Conservation (phyloP, 1,140 invertebrate species). For the Mizuhopecten yessoensis region DNA sequence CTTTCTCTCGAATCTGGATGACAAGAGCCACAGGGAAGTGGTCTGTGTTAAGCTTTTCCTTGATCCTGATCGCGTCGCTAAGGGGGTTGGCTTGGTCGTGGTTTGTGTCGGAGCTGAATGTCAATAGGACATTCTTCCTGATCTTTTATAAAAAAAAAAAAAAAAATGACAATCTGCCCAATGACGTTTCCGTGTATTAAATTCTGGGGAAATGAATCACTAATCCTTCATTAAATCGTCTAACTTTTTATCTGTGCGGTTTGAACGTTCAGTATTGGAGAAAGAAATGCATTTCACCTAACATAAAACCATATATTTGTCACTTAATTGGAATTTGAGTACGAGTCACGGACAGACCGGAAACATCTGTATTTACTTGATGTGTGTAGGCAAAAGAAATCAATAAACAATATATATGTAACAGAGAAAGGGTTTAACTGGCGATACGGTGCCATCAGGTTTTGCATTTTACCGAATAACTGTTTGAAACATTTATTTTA, state of each 20-base stretch:
- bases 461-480: neutral
- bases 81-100: no score
- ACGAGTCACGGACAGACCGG: neutral
- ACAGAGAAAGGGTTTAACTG: neutral
- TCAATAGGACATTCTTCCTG: no score
- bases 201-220: no score
- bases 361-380: neutral
- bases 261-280: neutral
- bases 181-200: no score
- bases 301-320: neutral
- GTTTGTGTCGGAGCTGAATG: no score
- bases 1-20: no score
- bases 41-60: no score
- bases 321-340: neutral
- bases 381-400: neutral
- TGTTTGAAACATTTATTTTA: neutral
- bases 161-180: no score
- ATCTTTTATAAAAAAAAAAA: no score
- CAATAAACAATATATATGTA: slow-evolving; percentile 31
- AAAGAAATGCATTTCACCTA: neutral
- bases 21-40: no score
- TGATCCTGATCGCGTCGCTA: no score
- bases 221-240: neutral
- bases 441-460: neutral
- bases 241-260: neutral